Base-by-base conservation (phyloP, 2,113 vertebrate species). In the Phrynocephalus versicolor region DNA sequence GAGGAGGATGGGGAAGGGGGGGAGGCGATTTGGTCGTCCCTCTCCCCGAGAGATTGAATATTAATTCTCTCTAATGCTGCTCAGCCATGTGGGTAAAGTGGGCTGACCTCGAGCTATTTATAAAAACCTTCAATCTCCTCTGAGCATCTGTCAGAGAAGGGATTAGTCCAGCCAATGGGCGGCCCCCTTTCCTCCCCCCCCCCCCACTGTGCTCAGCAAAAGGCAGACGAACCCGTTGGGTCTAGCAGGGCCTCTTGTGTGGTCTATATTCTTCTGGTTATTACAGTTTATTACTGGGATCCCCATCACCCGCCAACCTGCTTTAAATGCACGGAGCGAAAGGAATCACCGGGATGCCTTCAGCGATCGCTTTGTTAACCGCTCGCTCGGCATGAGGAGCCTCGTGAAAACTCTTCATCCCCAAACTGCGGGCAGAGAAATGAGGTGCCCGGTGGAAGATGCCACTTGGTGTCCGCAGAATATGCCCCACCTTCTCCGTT, bases 51-150 rank as follows among this genome's bases (percentile, higher is more conserved):
- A 69, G 88, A 92, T 90, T 92, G 94, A 65, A 85, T 67, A 91
- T 88, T 94, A 95, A 95, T 94, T 94, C 94, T 79, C 16, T 57
- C 83, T 95, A 95, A 95, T 92, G 90, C 93, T 62, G 19, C 88
- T 86, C 89, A 85, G 86, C 84, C 86, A 2, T 80, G 92, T 83
- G 80, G 91, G 91, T 82, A 90, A 92, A 89, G 85, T 89, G 75
- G 77, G 87, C 87, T 90, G 91, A 88, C 74, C 91, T 33, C 91
- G 10, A 82, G 13, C 94, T 94, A 94, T 95, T 94, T 93, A 92
- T 94, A 92, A 90, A 74, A 5, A 23, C 12, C 83, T 90, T 92
- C 89, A 94, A 79, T 94, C 94, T 90, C 86, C 85, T 93, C 78
- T 88, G 81, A 88, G 86, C 88, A 88, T 87, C 84, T 69, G 81